Conservation (phyloP, 2,113 vertebrate genomes). For the Lophius piscatorius region DNA sequence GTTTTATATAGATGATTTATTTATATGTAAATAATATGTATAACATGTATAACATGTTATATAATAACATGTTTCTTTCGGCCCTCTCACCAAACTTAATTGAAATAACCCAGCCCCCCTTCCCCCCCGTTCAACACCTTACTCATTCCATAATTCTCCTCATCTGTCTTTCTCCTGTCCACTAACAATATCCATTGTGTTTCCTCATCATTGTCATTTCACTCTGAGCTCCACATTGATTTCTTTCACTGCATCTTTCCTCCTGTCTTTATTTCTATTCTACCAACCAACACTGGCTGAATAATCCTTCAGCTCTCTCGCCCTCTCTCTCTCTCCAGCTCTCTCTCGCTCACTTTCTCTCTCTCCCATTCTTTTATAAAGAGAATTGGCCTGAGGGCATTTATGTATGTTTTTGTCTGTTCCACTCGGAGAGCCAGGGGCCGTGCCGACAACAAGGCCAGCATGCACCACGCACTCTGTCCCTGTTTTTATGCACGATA, state of each 20-base stretch:
- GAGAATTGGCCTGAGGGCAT: slow-evolving; percentile 50
- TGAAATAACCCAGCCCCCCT: slow-evolving; percentile 24
- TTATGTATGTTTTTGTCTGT: slow-evolving; percentile 42
- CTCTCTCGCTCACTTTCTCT: no score
- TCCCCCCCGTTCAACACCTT: slow-evolving; percentile 13
- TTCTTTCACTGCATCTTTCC: slow-evolving; percentile 46
- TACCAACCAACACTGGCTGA: slow-evolving; percentile 37
- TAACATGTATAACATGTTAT: no score
- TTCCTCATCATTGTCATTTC: slow-evolving; percentile 38
- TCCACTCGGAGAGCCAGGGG: slow-evolving; percentile 55
- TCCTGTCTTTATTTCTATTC: slow-evolving; percentile 34
- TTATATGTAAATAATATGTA: no score
- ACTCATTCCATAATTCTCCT: slow-evolving; percentile 28
- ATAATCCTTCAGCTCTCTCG: slow-evolving; percentile 20
- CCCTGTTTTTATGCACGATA: slow-evolving; percentile 26
- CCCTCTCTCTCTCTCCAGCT: no score
- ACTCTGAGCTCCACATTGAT: slow-evolving; percentile 50
- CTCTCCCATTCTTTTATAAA: slow-evolving; percentile 39
- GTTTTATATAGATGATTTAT: no score
- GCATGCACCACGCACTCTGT: no score
- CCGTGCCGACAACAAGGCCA: slow-evolving; percentile 50
- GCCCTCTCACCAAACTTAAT: slow-evolving; percentile 23
- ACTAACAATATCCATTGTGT: slow-evolving; percentile 35
- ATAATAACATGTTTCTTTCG: no score
- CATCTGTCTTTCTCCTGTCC: slow-evolving; percentile 26